Conservation (phyloP, 1,140 invertebrate genomes). For the Lutraria rhynchaena region DNA sequence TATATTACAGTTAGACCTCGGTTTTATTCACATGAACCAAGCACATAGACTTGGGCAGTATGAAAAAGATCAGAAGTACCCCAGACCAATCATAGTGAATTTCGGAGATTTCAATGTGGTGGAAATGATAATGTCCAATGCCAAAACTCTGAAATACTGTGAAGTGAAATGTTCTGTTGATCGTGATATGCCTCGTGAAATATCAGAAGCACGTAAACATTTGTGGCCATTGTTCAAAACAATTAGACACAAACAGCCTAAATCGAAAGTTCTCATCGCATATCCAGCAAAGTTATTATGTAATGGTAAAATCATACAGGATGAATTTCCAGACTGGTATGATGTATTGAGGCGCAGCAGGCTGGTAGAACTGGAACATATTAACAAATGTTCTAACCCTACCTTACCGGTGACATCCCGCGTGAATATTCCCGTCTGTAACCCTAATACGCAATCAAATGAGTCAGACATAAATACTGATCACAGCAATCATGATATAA, state of each 20-base stretch:
- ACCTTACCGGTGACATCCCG: too few species aligned
- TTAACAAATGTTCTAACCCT: too few species aligned
- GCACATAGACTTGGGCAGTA: slow-evolving; percentile 12
- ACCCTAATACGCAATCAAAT: too few species aligned
- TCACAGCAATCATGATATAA: too few species aligned
- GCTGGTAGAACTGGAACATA: too few species aligned
- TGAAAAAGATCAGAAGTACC: not conserved
- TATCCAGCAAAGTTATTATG: slow-evolving; percentile 36
- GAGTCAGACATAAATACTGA: too few species aligned
- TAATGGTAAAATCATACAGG: too few species aligned
- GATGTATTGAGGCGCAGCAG: too few species aligned
- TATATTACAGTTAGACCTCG: too few species aligned
- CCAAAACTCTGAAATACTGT: not conserved
- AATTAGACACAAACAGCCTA: not conserved
- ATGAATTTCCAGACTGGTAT: too few species aligned
- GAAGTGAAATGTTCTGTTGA: slow-evolving; percentile 20
- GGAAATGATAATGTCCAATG: not conserved
- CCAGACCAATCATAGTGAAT: slow-evolving; percentile 24
- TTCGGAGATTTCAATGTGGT: slow-evolving; percentile 2
- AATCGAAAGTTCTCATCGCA: slow-evolving; percentile 16
- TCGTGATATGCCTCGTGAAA: slow-evolving; percentile 8
- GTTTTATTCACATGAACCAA: not conserved
- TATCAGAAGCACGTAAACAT: not conserved
- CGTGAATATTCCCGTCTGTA: too few species aligned
- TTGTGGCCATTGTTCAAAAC: slow-evolving; percentile 25